phyloP scores from a whole-genome alignment of 1,140 invertebrate species.

The Zaprionus nigranus region DNA sequence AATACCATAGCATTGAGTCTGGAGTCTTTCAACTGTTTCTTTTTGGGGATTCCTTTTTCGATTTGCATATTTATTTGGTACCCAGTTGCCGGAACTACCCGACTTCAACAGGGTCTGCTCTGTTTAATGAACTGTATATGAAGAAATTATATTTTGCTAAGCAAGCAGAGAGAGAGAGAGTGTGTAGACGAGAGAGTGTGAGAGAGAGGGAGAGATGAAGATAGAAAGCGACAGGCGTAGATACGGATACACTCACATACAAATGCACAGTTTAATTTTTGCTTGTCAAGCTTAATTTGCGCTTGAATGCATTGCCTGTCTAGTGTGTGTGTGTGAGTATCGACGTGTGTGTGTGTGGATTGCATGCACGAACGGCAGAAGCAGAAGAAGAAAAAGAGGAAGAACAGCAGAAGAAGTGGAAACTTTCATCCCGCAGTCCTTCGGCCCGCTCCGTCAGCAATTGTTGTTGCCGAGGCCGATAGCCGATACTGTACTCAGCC shows the following conservation, averaged over 20 bases:
- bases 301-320: conserved; percentile 75
- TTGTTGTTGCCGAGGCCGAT: conserved; percentile 36
- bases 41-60: not conserved
- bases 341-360: conserved; percentile 41
- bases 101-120: conserved; percentile 57
- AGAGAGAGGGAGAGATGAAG: conserved; percentile 1
- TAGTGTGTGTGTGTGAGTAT: conserved; percentile 27
- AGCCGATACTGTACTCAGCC: conserved; percentile 40
- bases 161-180: conserved; percentile 48
- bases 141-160: conserved; percentile 79
- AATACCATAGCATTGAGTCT: not conserved
- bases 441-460: conserved; percentile 47
- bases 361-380: conserved; percentile 68
- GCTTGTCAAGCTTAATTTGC: conserved; percentile 83
- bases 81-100: not conserved
- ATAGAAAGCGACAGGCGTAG: conserved; percentile 27
- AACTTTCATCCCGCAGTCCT: conserved; percentile 26
- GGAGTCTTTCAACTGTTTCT: not conserved
- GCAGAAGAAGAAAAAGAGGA: conserved; percentile 41
- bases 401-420: conserved; percentile 21
- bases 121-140: conserved; percentile 79
- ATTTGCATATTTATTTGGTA: conserved; percentile 25
- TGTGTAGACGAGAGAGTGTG: not conserved
- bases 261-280: conserved; percentile 79
- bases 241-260: conserved; percentile 40